phyloP scores from a whole-genome alignment of 1,140 invertebrate genomes.

The Leptoteleia sp. region DNA sequence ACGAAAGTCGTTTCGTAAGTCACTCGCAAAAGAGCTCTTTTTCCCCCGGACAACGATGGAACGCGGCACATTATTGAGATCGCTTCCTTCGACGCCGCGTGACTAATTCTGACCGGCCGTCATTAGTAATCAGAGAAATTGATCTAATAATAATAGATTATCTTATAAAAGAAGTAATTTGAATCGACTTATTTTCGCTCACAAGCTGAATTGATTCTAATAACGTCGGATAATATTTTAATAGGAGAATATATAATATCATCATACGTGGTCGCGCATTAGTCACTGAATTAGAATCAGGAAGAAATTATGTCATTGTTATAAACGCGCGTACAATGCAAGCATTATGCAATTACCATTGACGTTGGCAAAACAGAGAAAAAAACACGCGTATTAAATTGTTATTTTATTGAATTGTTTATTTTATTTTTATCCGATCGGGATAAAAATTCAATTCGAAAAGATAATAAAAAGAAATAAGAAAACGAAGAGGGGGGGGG shows the following conservation, averaged over 20 bases:
- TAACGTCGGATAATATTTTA: slow-evolving; percentile 46
- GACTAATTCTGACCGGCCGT: slow-evolving; percentile 29
- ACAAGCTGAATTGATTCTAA: slow-evolving; percentile 32
- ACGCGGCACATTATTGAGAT: slow-evolving; percentile 14
- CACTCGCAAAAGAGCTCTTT: slow-evolving; percentile 1
- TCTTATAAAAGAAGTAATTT: slow-evolving; percentile 28
- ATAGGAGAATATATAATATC: slow-evolving; percentile 40
- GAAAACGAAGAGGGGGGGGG: no score
- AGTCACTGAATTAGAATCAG: slow-evolving; percentile 62
- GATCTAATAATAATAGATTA: slow-evolving; percentile 42
- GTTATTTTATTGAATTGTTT: slow-evolving; percentile 47
- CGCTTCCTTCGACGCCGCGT: slow-evolving; percentile 17
- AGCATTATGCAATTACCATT: slow-evolving; percentile 35
- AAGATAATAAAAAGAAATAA: no score
- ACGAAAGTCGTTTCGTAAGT: slow-evolving; percentile 19
- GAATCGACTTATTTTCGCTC: slow-evolving; percentile 30
- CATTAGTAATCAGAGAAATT: slow-evolving; percentile 37
- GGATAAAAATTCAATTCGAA: slow-evolving; percentile 25
- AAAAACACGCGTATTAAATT: slow-evolving; percentile 18
- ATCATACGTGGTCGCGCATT: slow-evolving; percentile 16
- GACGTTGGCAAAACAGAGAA: slow-evolving; percentile 29
- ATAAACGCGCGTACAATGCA: slow-evolving; percentile 41
- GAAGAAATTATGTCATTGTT: slow-evolving; percentile 58
- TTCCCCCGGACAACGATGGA: not conserved
- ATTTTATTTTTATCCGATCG: slow-evolving; percentile 46